Percentiles rank a stretch among this genome's conserved stretches.
phyloP scores from a whole-genome alignment of 1,140 invertebrate species.

The Pseudomyrmex gracilis region DNA sequence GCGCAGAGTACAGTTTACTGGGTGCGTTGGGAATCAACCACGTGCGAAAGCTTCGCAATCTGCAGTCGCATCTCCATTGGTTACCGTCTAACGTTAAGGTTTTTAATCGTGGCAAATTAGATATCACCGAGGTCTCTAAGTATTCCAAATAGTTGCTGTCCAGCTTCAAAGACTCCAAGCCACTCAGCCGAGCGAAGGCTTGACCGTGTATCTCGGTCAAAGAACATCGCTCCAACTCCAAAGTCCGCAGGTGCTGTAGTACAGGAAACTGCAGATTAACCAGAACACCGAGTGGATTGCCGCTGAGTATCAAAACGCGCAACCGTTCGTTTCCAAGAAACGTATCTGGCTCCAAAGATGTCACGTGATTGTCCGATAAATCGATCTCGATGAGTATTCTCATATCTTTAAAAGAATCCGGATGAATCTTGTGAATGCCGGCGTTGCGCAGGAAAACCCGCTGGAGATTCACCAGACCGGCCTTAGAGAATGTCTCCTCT shows the following conservation, averaged over 20 bases:
- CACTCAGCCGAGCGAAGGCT: constrained; percentile 89
- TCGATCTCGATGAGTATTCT: constrained; percentile 95
- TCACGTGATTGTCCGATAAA: constrained; percentile 91
- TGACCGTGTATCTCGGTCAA: constrained; percentile 90
- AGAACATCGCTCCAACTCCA: constrained; percentile 92
- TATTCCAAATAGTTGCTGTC: constrained; percentile 89
- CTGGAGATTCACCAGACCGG: constrained; percentile 93
- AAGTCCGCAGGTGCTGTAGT: constrained; percentile 89
- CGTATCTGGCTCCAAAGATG: constrained; percentile 89
- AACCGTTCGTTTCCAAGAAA: constrained; percentile 92
- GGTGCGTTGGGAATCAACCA: constrained; percentile 90
- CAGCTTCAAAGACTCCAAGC: constrained; percentile 90
- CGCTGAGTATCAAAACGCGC: constrained; percentile 88
- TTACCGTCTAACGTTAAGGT: constrained; percentile 93
- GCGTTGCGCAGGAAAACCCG: constrained; percentile 91
- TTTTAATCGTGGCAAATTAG: constrained; percentile 89
- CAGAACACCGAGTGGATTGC: constrained; percentile 89
- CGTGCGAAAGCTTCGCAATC: constrained; percentile 91
- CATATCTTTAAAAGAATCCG: constrained; percentile 93
- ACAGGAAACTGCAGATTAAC: constrained; percentile 89
- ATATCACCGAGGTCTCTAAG: constrained; percentile 88
- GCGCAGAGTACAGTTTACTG: constrained; percentile 88
- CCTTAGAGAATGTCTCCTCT: constrained; percentile 92
- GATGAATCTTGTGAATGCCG: constrained; percentile 90
- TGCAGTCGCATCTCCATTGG: constrained; percentile 95